Base-by-base conservation (phyloP, 2,888 invertebrate species). In the Eupithecia vulgata region DNA sequence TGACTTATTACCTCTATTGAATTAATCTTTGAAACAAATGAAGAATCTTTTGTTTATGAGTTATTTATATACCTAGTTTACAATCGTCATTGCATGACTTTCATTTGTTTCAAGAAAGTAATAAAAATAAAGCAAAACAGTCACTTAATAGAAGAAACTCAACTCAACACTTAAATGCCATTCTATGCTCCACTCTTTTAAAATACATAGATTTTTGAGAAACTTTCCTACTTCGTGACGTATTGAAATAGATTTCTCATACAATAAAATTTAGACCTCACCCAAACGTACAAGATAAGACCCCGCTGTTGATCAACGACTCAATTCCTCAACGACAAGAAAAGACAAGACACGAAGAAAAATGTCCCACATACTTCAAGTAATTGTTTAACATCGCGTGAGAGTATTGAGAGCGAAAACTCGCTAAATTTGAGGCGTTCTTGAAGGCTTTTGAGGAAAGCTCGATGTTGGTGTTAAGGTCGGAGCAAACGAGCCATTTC, bases 361-460 rank as follows among this genome's bases (percentile, higher is more conserved):
- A 88, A 89, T 89, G 87, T 86, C 85, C 82, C 83, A 86, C 87
- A 87, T 86, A 84, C 87, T 87, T 81, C 80, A 82, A 79, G 81
- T 84, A 85, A 90, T 85, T 87, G 81, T 88, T 88, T 90, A 92
- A 91, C 87, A 91, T 88, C 87, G 88, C 92, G 90, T 91, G 90
- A 93, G 92, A 88, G 90, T 91, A 91, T 93, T 90, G 90, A 87
- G 89, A 90, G 91, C 91, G 90, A 90, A 92, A 92, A 93, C 91
- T 93, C 92, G 91, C 92, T 92, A 91, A 92, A 94, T 93, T 93
- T 91, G 90, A 90, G 91, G 90, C 93, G 89, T 90, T 93, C 89
- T 89, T 84, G 87, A 87, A 91, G 90, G 93, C 93, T 94, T 93
- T 93, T 90, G 91, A 90, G 90, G 90, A 90, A 92, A 93, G 91